Evolutionary conservation across 2,113 vertebrate genomes (phyloP).

Genomic region (Gymnorhina tibicen): DNA sequence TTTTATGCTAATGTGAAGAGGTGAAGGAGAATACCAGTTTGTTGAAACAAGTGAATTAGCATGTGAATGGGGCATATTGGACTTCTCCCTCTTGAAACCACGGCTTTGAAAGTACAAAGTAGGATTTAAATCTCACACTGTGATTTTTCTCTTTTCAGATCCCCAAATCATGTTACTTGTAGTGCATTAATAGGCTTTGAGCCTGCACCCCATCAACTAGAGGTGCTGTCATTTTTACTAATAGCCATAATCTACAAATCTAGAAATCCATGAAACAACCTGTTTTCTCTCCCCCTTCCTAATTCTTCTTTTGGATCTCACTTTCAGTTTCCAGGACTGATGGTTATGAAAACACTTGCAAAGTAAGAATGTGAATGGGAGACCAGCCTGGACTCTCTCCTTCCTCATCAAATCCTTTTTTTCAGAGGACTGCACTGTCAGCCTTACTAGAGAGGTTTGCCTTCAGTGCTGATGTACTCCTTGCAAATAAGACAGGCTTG

Average conservation of each 20-base stretch:
- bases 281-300: neutral
- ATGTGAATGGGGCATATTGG: conserved; percentile 27
- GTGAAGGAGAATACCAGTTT: conserved; percentile 34
- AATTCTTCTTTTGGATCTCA: neutral
- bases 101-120: conserved; percentile 1
- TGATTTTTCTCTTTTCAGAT: conserved; percentile 15
- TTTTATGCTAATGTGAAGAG: conserved; percentile 38
- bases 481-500: neutral
- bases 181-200: neutral
- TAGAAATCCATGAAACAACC: neutral
- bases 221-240: neutral
- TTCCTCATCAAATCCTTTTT: neutral
- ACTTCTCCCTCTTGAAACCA: neutral
- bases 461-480: neutral
- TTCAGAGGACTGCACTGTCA: neutral
- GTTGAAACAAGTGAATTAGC: conserved; percentile 45
- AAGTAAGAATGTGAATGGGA: neutral
- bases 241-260: neutral
- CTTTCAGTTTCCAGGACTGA: neutral
- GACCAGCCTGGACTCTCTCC: neutral
- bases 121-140: neutral
- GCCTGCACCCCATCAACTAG: neutral
- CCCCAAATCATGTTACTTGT: neutral
- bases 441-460: neutral
- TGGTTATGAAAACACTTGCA: neutral